phyloP scores from a whole-genome alignment of 2,113 vertebrate genomes.

The Noturus placidus region DNA sequence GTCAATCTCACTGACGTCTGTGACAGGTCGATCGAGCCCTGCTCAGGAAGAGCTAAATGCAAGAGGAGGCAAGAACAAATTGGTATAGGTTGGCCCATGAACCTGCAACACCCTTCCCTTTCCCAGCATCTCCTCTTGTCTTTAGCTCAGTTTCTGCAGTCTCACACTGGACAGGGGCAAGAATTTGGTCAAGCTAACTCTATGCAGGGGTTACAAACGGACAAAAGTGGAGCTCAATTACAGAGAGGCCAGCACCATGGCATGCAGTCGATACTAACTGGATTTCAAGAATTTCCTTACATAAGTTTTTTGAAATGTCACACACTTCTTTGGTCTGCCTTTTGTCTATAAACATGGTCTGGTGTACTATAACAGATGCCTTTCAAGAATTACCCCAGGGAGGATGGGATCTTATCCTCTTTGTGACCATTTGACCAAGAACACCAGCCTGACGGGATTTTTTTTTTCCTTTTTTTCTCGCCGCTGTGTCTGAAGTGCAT shows the following conservation, averaged over 20 bases:
- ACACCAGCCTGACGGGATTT: conserved; percentile 11
- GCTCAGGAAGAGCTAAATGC: conserved; percentile 79
- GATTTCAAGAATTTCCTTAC: conserved; percentile 55
- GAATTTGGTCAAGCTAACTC: conserved; percentile 39
- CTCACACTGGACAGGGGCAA: conserved; percentile 60
- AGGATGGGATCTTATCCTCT: conserved; percentile 30
- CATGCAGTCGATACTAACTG: conserved; percentile 57
- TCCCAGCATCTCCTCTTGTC: conserved; percentile 9
- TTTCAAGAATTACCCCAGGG: conserved; percentile 36
- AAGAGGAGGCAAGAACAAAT: conserved; percentile 68
- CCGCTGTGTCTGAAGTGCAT: background rate
- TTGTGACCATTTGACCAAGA: conserved; percentile 21
- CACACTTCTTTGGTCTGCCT: conserved; percentile 34
- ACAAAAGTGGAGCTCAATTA: conserved; percentile 65
- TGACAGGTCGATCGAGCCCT: conserved; percentile 84
- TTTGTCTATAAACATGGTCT: conserved; percentile 54
- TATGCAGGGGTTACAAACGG: conserved; percentile 61
- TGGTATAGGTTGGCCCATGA: conserved; percentile 71
- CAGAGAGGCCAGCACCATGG: conserved; percentile 55
- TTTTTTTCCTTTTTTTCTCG: background rate
- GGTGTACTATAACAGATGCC: conserved; percentile 45
- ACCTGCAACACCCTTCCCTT: conserved; percentile 2
- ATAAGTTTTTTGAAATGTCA: conserved; percentile 48
- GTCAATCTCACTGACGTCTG: conserved; percentile 93
- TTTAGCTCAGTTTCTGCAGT: conserved; percentile 27